Evolutionary conservation across 2,797 vertebrate genomes (phyloP).

Genomic region (Manis pentadactyla): DNA sequence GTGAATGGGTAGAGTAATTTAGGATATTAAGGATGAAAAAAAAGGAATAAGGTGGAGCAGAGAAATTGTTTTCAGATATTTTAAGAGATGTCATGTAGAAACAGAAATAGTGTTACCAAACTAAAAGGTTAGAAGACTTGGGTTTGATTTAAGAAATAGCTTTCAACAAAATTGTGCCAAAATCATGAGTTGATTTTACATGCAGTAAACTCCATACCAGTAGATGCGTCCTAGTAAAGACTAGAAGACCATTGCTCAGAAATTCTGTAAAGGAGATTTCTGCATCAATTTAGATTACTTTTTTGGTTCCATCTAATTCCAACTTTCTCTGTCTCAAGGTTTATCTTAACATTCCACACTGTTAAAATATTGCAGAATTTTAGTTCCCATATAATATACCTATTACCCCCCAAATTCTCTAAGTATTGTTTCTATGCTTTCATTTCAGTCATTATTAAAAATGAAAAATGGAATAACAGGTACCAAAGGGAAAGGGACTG

Average conservation of each 20-base stretch:
- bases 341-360: background rate
- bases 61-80: background rate
- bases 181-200: background rate
- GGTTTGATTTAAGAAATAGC: background rate
- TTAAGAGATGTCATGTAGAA: background rate
- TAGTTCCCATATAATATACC: background rate
- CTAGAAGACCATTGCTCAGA: background rate
- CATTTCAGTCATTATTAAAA: background rate
- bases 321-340: background rate
- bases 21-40: background rate
- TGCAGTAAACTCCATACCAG: background rate
- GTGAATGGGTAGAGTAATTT: background rate
- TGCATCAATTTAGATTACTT: background rate
- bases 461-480: background rate
- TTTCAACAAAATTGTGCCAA: background rate
- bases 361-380: slow-evolving; percentile 6
- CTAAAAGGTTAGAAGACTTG: background rate
- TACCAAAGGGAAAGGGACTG: too few species aligned
- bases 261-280: background rate
- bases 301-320: background rate
- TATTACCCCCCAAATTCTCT: background rate
- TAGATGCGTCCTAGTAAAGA: background rate
- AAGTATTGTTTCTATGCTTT: background rate
- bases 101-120: background rate
- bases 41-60: background rate